Conservation (phyloP, 30 jellyfish, hydroid and myxozoan genomes). For the Chrysaora quinquecirrha region DNA sequence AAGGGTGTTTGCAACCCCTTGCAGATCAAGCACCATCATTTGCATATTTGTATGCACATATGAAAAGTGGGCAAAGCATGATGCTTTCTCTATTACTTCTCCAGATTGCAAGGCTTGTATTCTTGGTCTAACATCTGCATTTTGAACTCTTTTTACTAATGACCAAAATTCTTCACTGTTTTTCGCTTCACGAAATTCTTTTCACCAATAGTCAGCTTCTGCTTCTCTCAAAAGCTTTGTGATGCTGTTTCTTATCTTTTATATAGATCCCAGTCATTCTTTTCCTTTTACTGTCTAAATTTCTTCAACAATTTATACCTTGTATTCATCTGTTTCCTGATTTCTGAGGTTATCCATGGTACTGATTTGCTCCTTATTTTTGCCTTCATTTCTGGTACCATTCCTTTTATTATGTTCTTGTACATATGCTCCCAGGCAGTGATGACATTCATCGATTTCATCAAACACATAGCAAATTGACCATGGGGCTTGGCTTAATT, state of each 20-base stretch:
- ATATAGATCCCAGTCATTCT: neutral
- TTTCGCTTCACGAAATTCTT: neutral
- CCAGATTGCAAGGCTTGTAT: neutral
- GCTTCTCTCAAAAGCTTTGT: neutral
- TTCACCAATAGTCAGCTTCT: neutral
- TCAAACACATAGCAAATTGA: neutral
- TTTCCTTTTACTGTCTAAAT: too few species aligned
- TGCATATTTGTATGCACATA: slow-evolving; percentile 16
- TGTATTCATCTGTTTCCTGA: neutral
- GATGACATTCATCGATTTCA: neutral
- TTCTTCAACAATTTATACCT: neutral
- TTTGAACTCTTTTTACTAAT: too few species aligned
- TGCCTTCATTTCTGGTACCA: neutral
- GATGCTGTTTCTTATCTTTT: neutral
- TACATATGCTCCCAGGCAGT: neutral
- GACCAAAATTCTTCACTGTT: neutral
- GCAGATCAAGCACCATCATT: slow-evolving; percentile 20
- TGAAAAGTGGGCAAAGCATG: slow-evolving; percentile 17
- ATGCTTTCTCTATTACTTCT: slow-evolving; percentile 8
- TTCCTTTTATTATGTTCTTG: neutral
- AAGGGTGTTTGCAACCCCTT: slow-evolving; percentile 13
- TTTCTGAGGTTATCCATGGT: neutral
- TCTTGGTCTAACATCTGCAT: neutral
- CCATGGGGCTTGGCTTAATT: neutral
- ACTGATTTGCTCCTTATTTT: neutral